A percentile compares a stretch with the other conserved stretches of the same genome.
Evolutionary conservation across 2,113 vertebrate species (phyloP).

Genomic region (Scytalopus superciliaris): DNA sequence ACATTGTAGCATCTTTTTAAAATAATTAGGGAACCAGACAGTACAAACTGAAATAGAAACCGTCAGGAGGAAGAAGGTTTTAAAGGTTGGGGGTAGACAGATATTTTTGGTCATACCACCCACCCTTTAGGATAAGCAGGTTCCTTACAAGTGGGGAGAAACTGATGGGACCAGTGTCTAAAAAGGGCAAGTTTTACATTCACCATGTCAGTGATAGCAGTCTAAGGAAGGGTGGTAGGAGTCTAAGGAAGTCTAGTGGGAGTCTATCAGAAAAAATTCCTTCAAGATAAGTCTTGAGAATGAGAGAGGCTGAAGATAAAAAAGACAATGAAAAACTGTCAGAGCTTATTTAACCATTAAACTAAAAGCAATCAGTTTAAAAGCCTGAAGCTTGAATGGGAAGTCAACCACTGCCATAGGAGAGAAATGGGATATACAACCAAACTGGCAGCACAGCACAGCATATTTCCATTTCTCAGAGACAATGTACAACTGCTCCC

Average conservation of each 20-base stretch:
- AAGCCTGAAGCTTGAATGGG: neutral
- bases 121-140: neutral
- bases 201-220: neutral
- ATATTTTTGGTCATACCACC: neutral
- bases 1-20: constrained; percentile 21
- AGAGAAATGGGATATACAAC: neutral
- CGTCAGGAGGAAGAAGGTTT: neutral
- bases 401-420: neutral
- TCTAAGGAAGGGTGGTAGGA: neutral
- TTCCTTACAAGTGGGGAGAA: neutral
- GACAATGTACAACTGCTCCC: accelerated
- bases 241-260: constrained; percentile 5
- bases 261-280: constrained; percentile 1
- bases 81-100: neutral
- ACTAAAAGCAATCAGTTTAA: constrained; percentile 1
- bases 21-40: constrained; percentile 20
- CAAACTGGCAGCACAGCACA: neutral
- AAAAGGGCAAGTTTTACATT: neutral
- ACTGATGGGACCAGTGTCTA: neutral
- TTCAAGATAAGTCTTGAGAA: neutral
- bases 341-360: constrained; percentile 9
- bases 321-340: constrained; percentile 5
- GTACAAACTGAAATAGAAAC: constrained; percentile 28
- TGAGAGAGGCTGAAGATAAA: neutral
- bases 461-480: neutral